Evolutionary conservation across 2,113 vertebrate species (phyloP).

Genomic region (Stomatorhinus ivindoensis): DNA sequence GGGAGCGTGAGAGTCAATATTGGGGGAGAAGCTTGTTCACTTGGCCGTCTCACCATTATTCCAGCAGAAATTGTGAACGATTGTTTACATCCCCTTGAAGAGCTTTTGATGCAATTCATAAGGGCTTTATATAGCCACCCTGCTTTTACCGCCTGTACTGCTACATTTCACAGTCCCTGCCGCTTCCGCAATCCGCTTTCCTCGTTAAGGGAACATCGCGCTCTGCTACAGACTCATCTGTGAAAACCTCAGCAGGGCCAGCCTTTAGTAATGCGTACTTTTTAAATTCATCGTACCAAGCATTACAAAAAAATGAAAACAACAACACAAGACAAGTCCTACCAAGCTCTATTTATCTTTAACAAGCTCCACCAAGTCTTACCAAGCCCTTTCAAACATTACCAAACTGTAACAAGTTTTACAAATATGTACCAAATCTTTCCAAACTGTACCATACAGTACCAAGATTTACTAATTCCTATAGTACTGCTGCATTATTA

Average conservation of each 20-base stretch:
- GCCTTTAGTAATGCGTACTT: neutral
- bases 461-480: neutral
- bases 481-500: neutral
- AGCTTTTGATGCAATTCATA: neutral
- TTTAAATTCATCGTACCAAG: neutral
- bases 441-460: neutral
- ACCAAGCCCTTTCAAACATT: neutral
- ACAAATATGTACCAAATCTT: neutral
- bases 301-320: neutral
- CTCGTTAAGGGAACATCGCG: neutral
- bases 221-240: neutral
- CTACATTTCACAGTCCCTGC: neutral
- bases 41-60: neutral
- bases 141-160: neutral
- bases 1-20: neutral
- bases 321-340: neutral
- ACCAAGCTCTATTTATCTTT: neutral
- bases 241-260: neutral
- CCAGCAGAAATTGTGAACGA: constrained; percentile 12
- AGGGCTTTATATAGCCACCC: neutral
- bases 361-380: neutral
- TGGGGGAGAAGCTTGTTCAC: neutral
- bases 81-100: constrained; percentile 21
- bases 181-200: neutral
- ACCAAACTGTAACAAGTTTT: neutral